Evolutionary conservation across 2,888 invertebrate genomes (phyloP), one percentile per base, ranked within the genome.

Genomic region (Meta bourneti): DNA sequence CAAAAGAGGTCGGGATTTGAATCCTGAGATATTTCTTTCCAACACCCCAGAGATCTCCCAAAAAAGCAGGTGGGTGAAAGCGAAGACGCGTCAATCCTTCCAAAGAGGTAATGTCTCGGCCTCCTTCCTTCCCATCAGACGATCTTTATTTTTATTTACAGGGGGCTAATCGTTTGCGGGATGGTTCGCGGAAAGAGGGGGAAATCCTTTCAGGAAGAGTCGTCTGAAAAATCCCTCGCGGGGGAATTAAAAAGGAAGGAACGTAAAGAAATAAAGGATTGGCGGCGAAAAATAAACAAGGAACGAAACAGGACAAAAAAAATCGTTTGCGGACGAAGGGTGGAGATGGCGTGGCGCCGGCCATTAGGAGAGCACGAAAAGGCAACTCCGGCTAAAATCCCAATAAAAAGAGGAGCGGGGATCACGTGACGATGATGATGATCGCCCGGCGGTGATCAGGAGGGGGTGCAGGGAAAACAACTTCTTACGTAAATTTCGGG

Each of bases 341-440:
- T n/a, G 49, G 16, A 77, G 79, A 13, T 54, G 74, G 81, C 88
- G 88, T 88, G 88, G 88, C 48, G 61, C 48, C 48, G 20, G 80
- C 88, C 88, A 88, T 88, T 88, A 88, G 88, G 75, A n/a, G 16
- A n/a, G 80, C 88, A 88, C 88, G 88, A 75, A 88, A 88, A 81
- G 69, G 81, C 74, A 69, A 51, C 13, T n/a, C n/a, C n/a, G 74
- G 16, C 54, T 51, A 49, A n/a, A 77, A 77, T 70, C 48, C 34
- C 16, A 49, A 71, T 7, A 69, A 82, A n/a, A 80, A 82, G 61
- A 51, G 49, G 51, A 75, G 75, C 75, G 61, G 49, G 81, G 51
- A 52, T 70, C 89, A 75, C 77, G 86, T 77, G 19, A 70, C 82
- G 77, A 83, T 83, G 89, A 88, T 87, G 86, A 88, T 89, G 82